These are phyloP conservation scores for Dendrocopos noguchii DNA, from an alignment of 2,113 vertebrate genomes.

Conservation along the genomic window DNA sequence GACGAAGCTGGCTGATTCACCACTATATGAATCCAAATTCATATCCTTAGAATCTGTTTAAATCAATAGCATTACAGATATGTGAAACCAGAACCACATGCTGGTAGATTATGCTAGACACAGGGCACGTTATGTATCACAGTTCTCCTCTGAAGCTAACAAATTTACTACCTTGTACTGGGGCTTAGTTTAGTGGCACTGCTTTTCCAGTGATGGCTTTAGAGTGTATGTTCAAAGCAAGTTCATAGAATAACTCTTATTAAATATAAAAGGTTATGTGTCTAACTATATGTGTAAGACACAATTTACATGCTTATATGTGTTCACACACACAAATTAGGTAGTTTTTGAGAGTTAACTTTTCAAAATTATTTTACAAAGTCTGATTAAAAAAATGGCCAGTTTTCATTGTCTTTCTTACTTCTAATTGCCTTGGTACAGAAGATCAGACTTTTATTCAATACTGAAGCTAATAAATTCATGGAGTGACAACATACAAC, in stretches of 20 bases:
- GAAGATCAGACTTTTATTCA: background rate
- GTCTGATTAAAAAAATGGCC: background rate
- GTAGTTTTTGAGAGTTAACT: background rate
- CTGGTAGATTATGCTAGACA: background rate
- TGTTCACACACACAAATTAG: background rate
- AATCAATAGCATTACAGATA: background rate
- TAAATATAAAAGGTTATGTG: background rate
- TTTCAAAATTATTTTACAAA: background rate
- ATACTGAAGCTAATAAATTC: background rate
- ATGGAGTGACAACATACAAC: background rate
- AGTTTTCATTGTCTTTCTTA: background rate
- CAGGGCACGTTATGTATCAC: rapidly evolving
- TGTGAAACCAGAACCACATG: background rate
- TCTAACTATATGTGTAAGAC: background rate
- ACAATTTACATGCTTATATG: background rate
- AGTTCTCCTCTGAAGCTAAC: background rate
- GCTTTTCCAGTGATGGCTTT: background rate
- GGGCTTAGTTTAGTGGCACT: background rate
- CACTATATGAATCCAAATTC: background rate
- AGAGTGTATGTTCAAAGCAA: background rate
- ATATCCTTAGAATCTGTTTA: background rate
- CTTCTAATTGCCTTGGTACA: background rate
- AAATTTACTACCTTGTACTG: background rate
- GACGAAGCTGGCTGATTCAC: background rate
- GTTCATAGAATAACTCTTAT: background rate